Conservation (phyloP, 2,888 invertebrate species). For the Lapara coniferarum region DNA sequence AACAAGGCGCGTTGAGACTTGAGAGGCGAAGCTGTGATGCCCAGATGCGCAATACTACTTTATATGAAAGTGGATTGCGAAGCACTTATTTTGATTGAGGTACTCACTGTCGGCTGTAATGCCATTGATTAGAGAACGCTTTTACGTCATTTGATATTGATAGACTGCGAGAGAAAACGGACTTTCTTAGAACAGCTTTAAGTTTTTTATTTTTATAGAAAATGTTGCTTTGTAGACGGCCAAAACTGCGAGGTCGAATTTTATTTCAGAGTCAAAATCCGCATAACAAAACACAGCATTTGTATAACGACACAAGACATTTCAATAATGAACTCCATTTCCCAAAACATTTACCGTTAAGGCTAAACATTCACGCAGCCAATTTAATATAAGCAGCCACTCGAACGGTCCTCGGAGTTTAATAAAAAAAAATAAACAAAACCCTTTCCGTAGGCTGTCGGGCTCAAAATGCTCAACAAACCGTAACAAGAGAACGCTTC, state of each 20-base stretch:
- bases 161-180: slow-evolving; percentile 30
- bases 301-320: slow-evolving; percentile 1
- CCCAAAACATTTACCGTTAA: slow-evolving; percentile 25
- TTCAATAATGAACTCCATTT: slow-evolving; percentile 3
- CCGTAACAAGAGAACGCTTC: slow-evolving; percentile 61
- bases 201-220: neutral
- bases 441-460: slow-evolving; percentile 39
- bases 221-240: neutral
- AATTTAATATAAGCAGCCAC: slow-evolving; percentile 26
- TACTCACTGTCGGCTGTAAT: slow-evolving; percentile 34
- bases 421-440: slow-evolving; percentile 32
- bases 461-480: slow-evolving; percentile 58
- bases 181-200: slow-evolving; percentile 11
- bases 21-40: slow-evolving; percentile 28
- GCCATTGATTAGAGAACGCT: slow-evolving; percentile 32
- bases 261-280: neutral
- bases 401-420: neutral
- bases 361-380: slow-evolving; percentile 26
- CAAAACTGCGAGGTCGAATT: neutral
- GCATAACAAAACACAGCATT: neutral
- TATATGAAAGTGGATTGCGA: slow-evolving; percentile 38
- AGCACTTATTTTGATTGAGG: slow-evolving; percentile 36
- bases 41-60: slow-evolving; percentile 32
- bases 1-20: slow-evolving; percentile 27
- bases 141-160: slow-evolving; percentile 31